Evolutionary conservation across 2,888 invertebrate species (phyloP), one percentile per base, ranked within the genome.

Genomic region (Escarpia spicata): DNA sequence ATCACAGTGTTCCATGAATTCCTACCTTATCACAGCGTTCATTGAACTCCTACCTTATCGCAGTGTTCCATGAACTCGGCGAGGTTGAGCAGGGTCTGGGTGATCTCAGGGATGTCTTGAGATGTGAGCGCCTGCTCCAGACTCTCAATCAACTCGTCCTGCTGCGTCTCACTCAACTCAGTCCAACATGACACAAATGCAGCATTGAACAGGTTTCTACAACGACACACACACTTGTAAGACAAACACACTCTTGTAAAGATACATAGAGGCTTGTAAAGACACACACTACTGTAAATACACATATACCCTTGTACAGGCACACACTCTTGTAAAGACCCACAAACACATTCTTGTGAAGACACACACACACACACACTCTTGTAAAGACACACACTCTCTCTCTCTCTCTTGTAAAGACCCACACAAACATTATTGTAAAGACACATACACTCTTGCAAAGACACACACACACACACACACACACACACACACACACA

Each of bases 21-120:
- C 26, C 6, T 52, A 96, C 96, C 95, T 96, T 96, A 93, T 99
- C 99, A 95, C 99, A 99, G 96, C 99, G 99, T 95, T 99, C 99
- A 6, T 9, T 37, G 91, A 44, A 31, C 75, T 37, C 26, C 6
- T 52, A 96, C 96, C 95, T 96, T 96, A 93, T 99, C 99, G 95
- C 99, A 99, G 96, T 99, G 99, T 95, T 99, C 99, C 99, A 99
- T 99, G 95, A 99, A 99, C 96, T 99, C 99, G 0, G 99, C 99
- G 94, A 99, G 97, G 97, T 99, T 99, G 26, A 99, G 97, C 93
- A 99, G 98, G 0, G 99, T 99, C 95, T 99, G 99, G 0, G 99
- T 99, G 91, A 99, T 98, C 96, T 99, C 99, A 0, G 99, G 99
- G 92, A 99, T 98, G 96, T 99, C 99, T 6, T 98, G 98, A 0